These are phyloP conservation scores for Morpho deidamia DNA, from an alignment of 2,888 invertebrate genomes.

Conservation along the genomic window DNA sequence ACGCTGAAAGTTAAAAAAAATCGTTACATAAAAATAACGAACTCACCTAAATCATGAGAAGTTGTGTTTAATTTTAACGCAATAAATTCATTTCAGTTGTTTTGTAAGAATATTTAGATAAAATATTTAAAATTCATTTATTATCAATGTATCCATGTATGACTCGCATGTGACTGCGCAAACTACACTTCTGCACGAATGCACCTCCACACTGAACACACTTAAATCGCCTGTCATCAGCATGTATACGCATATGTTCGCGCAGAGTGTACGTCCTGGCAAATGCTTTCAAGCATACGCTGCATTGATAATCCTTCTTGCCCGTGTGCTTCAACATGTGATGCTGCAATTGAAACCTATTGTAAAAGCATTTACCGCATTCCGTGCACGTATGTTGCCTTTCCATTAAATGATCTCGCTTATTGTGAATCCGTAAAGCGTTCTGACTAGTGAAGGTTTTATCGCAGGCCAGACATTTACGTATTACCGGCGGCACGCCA, in stretches of 20 bases:
- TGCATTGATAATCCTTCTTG: slow-evolving; percentile 30
- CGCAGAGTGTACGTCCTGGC: slow-evolving; percentile 28
- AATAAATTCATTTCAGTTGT: too few relatives aligned
- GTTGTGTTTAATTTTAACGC: too few relatives aligned
- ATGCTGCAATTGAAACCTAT: slow-evolving; percentile 25
- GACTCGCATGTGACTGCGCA: slow-evolving; percentile 33
- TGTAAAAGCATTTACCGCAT: slow-evolving; percentile 42
- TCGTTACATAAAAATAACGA: too few relatives aligned
- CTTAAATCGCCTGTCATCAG: slow-evolving; percentile 35
- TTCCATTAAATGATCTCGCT: slow-evolving; percentile 28
- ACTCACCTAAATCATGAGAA: too few relatives aligned
- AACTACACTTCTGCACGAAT: slow-evolving; percentile 39
- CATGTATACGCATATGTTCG: slow-evolving; percentile 44
- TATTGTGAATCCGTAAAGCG: slow-evolving; percentile 23
- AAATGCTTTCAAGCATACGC: slow-evolving; percentile 32
- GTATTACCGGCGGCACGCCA: slow-evolving; percentile 17
- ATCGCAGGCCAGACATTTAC: slow-evolving; percentile 31
- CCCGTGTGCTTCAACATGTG: slow-evolving; percentile 37
- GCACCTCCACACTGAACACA: slow-evolving; percentile 36
- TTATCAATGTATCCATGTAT: slow-evolving; percentile 27
- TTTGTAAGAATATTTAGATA: too few relatives aligned
- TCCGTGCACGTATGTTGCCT: slow-evolving; percentile 25
- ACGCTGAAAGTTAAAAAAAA: too few relatives aligned
- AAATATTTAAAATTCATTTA: neutral
- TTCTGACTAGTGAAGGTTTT: slow-evolving; percentile 26